Base-by-base conservation (phyloP, 2,888 invertebrate genomes). In the Gandaritis pyraliata region DNA sequence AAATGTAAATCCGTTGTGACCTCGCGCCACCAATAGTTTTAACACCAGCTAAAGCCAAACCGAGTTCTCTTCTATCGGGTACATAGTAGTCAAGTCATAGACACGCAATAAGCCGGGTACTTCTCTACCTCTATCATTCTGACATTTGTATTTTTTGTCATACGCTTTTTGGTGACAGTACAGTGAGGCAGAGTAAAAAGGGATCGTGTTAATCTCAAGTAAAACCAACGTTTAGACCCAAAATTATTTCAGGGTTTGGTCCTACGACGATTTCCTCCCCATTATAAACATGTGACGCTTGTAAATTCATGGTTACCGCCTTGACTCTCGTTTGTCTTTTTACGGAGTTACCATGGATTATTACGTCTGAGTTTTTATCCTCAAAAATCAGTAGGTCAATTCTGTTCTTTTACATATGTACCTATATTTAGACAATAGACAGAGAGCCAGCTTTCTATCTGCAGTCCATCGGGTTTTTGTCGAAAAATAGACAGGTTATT, bases 401-500 rank as follows among this genome's bases (percentile, higher is more conserved):
- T n/a, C n/a, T n/a, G n/a, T n/a, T n/a, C n/a, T n/a, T n/a, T n/a
- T 23, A 0, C 23, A 23, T 23, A 23, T 23, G 1, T 23, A 4
- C 23, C 23, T 23, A 6, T 23, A 1, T 23, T 23, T 23, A 23
- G 23, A 23, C n/a, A 23, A 2, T 23, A 23, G 3, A 33, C 1
- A 5, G 8, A 33, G 33, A 4, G 12, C 48, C 55, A 18, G 56
- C 49, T 50, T 45, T 50, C 13, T 36, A 15, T 36, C 18, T 36
- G 23, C 4, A 8, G 2, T 33, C 46, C 46, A 33, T 49, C 33
- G 64, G 57, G 58, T 66, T 76, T 78, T 74, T 58, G 72, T 73
- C 73, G 64, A 68, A 66, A 73, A 80, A 70, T 69, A 65, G 75
- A 61, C 67, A 66, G 73, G 73, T 72, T 76, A 72, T 77, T 84